Evolutionary conservation across 2,888 invertebrate genomes (phyloP), one percentile per base, ranked within the genome.

Genomic region (Drosophila conformis): DNA sequence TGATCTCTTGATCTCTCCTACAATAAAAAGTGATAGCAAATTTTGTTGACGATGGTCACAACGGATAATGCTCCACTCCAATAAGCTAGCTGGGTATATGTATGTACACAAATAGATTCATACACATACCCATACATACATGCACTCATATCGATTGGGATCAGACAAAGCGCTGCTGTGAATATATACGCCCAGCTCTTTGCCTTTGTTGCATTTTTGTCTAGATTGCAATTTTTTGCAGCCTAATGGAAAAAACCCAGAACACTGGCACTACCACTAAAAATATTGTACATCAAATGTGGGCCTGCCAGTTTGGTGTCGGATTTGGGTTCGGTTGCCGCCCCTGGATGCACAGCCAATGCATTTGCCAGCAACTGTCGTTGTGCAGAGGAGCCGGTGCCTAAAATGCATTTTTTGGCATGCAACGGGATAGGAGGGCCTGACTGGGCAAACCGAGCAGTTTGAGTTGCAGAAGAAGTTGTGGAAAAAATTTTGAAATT

Each of bases 171-270:
- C 68, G 48, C 15, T 53, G 52, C 74, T 73, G 70, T 59, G 80
- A 70, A 76, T 79, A 76, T 78, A 65, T 69, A 76, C 71, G 71
- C 72, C 73, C 74, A 75, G 66, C 79, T 75, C 89, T 89, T 88
- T 87, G 85, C 79, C 90, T 89, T 88, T 90, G 90, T 87, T 90
- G 90, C 90, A 90, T 89, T 90, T 90, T 86, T 89, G 89, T 82
- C 83, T 90, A 87, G 88, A 90, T 90, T 90, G 89, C 90, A 90
- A 79, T 90, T 90, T 89, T 90, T 87, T 87, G 87, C 89, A 82
- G 78, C 71, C 78, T 75, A 82, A 74, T 76, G 75, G 59, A 74
- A 85, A 83, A 84, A 83, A 73, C 54, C 48, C 40, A 31, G 42
- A 53, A 42, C 53, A 21, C 38, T 56, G 51, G 38, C 58, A 59